Evolutionary conservation across 2,797 vertebrate species (phyloP).

Genomic region (Phaenicophaeus curvirostris): DNA sequence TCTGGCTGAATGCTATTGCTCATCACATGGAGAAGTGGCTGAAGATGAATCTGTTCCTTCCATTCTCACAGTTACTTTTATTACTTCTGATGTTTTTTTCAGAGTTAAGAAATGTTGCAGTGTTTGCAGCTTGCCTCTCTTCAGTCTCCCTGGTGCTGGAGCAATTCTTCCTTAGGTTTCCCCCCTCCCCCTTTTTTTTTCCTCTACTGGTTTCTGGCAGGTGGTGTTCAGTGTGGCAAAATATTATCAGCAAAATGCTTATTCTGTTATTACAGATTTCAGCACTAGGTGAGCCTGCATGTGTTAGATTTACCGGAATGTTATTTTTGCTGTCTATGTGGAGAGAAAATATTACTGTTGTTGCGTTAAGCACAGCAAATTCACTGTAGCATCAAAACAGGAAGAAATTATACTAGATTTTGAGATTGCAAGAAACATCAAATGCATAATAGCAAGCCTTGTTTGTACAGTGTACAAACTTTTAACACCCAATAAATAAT

Average conservation of each 20-base stretch:
- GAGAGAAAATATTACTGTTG: not conserved
- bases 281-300: not conserved
- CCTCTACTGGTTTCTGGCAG: not conserved
- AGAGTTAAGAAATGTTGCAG: slow-evolving; percentile 33
- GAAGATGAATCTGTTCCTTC: slow-evolving; percentile 48
- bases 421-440: not conserved
- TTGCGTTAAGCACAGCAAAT: not conserved
- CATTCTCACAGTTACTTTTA: slow-evolving; percentile 56
- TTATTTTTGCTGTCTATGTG: not conserved
- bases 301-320: not conserved
- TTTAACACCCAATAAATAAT: slow-evolving; percentile 5
- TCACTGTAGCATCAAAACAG: not conserved
- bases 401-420: not conserved
- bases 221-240: not conserved
- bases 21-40: slow-evolving; percentile 49
- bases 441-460: not conserved
- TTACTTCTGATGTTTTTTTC: slow-evolving; percentile 66
- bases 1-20: slow-evolving; percentile 52
- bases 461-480: not conserved
- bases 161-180: not conserved
- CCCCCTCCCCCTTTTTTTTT: not conserved
- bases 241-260: not conserved
- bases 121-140: not conserved
- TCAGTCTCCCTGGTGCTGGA: not conserved
- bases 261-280: not conserved